These are phyloP conservation scores for Thamnophis elegans DNA, from an alignment of 2,797 vertebrate species.

Conservation along the genomic window DNA sequence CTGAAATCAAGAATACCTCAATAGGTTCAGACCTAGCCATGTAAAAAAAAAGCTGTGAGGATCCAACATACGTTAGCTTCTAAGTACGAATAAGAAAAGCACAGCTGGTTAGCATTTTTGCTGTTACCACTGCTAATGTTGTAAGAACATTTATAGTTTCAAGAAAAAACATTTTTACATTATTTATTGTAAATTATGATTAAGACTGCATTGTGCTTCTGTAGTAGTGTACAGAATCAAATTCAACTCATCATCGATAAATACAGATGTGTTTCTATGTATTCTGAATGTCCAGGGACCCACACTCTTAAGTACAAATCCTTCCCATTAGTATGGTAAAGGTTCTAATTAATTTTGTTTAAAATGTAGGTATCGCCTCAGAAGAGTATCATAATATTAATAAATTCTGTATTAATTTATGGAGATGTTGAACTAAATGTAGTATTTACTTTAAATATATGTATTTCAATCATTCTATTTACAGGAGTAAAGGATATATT, in stretches of 20 bases:
- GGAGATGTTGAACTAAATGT: constrained; percentile 32
- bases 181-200: constrained; percentile 35
- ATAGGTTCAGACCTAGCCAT: not conserved
- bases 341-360: not conserved
- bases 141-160: constrained; percentile 42
- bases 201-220: not conserved
- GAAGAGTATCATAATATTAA: not conserved
- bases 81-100: not conserved
- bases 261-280: not conserved
- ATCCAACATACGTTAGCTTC: not conserved
- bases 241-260: not conserved
- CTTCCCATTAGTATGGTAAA: not conserved
- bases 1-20: not conserved
- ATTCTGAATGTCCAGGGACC: not conserved
- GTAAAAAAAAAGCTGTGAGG: not conserved
- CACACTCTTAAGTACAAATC: not conserved
- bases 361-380: not conserved
- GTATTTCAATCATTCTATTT: constrained; percentile 60
- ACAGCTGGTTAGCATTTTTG: constrained; percentile 23
- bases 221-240: not conserved
- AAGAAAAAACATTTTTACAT: not conserved
- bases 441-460: constrained; percentile 56
- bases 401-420: not conserved
- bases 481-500: constrained; percentile 60
- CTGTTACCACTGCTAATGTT: constrained; percentile 20